A percentile compares a stretch with the other conserved stretches of the same genome.
phyloP scores from a whole-genome alignment of 2,113 vertebrate species.

The Seriola dumerili region DNA sequence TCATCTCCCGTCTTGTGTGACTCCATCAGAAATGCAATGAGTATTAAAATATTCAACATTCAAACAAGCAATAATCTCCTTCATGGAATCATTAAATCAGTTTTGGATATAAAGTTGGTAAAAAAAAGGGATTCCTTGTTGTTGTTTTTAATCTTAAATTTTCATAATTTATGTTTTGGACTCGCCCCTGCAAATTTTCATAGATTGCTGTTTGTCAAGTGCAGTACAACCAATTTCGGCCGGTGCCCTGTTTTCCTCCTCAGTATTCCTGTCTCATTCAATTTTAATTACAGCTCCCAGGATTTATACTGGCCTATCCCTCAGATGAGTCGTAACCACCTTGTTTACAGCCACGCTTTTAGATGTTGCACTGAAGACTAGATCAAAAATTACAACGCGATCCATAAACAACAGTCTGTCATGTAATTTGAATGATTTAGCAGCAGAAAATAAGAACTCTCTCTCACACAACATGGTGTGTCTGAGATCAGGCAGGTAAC shows the following conservation, averaged over 20 bases:
- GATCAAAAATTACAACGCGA: background rate
- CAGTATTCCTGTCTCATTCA: conserved; percentile 42
- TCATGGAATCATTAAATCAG: conserved; percentile 22
- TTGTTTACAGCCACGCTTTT: conserved; percentile 17
- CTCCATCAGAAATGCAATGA: conserved; percentile 47
- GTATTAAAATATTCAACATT: conserved; percentile 56
- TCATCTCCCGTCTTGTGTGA: conserved; percentile 31
- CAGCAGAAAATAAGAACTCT: background rate
- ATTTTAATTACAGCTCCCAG: conserved; percentile 51
- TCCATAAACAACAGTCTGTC: conserved; percentile 9
- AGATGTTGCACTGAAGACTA: background rate
- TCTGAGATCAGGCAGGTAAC: background rate
- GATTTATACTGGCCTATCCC: conserved; percentile 28
- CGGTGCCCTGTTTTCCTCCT: background rate
- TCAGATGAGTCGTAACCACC: conserved; percentile 17
- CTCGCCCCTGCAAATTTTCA: conserved; percentile 12
- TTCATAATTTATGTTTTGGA: conserved; percentile 32
- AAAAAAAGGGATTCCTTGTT: background rate
- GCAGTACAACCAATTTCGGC: conserved; percentile 25
- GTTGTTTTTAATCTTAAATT: conserved; percentile 35
- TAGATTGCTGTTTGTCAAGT: conserved; percentile 36
- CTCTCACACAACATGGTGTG: background rate
- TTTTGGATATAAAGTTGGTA: conserved; percentile 49
- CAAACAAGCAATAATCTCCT: conserved; percentile 31
- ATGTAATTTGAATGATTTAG: conserved; percentile 25